Base-by-base conservation (phyloP, 2,888 invertebrate species). In the Germaria angustata region DNA sequence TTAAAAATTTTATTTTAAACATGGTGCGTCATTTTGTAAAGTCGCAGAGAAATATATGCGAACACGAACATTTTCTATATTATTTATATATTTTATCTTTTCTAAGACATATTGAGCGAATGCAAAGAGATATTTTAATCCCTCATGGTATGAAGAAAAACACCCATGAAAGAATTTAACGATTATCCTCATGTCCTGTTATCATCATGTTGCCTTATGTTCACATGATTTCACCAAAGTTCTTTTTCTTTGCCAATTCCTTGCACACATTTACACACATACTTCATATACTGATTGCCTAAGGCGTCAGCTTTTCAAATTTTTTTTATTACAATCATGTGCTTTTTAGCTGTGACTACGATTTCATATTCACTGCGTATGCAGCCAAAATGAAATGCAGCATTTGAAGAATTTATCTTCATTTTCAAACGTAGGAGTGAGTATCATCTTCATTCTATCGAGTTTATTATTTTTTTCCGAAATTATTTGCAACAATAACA, bases 351-450 rank as follows among this genome's bases (percentile, higher is more conserved):
- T 51, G 46, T 71, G 41, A 55, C n/a, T 69, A 55, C 9, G 41
- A 69, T 55, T 69, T 41, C n/a, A 34, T 57, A 34, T 39, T 15
- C 15, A 9, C n/a, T 39, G 20, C 13, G 20, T 22, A 44, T 39
- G 22, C 51, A 79, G 57, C 57, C 20, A 65, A 78, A 65, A 71
- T 15, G 39, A 71, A 15, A 71, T 57, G 13, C 36, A 63, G 36
- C 22, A 61, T 44, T 68, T 63, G 53, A 36, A n/a, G 46, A 55
- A 75, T 57, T 75, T 69, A 49, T 63, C 61, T 63, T 24, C 11
- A 61, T 75, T 63, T 79, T 5, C 20, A 55, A 57, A 32, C 20
- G n/a, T 28, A n/a, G 55, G 20, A n/a, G 32, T 41, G 4, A 55
- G 41, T 55, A 32, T 41, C 28, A 57, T 55, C 41, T 28, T 41